phyloP scores from a whole-genome alignment of 2,888 invertebrate genomes.

The Phengaris alcon region DNA sequence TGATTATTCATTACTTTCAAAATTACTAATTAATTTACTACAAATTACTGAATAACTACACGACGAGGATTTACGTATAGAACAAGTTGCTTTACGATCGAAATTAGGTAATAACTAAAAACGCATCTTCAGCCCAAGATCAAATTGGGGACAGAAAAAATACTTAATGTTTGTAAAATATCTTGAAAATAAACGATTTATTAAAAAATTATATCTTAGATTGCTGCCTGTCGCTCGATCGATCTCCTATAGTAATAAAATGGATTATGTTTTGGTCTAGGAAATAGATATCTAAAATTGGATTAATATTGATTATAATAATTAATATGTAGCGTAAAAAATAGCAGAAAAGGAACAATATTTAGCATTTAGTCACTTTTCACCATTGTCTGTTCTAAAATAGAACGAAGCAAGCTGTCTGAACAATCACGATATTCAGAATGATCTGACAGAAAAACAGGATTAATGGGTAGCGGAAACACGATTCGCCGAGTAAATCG shows the following conservation, averaged over 20 bases:
- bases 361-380: background rate
- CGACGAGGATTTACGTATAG: background rate
- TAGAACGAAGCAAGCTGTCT: background rate
- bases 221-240: background rate
- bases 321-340: background rate
- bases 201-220: background rate
- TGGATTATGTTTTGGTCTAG: background rate
- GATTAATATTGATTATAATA: background rate
- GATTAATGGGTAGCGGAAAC: constrained; percentile 39
- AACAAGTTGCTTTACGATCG: too few relatives aligned
- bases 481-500: constrained; percentile 39
- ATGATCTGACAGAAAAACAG: constrained; percentile 36
- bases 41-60: background rate
- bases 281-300: background rate
- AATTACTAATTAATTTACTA: background rate
- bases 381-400: background rate
- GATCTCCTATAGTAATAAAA: too few relatives aligned
- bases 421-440: constrained; percentile 26
- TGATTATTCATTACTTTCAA: background rate
- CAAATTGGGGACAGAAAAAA: too few relatives aligned
- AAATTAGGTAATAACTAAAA: background rate
- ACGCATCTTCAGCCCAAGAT: background rate
- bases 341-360: background rate
- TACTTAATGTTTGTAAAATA: too few relatives aligned
- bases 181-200: too few relatives aligned